Evolutionary conservation across 35 echinoderm and acorn worm species (phyloP), one percentile per base, ranked within the genome.

Genomic region (Patiria miniata): DNA sequence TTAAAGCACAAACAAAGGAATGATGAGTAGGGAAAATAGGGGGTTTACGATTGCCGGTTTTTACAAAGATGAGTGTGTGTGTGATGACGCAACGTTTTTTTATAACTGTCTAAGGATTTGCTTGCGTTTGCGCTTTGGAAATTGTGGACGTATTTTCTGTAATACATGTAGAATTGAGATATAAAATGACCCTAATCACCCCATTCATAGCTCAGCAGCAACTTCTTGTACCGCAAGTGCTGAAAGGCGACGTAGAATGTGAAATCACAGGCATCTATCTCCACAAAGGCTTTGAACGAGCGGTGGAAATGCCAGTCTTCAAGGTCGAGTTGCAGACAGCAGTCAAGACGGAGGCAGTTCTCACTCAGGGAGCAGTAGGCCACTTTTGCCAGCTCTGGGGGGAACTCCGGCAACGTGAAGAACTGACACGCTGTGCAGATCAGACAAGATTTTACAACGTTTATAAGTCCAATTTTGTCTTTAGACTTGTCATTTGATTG

Each of bases 221-320:
- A 61, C 30, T 86, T 39, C 0, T 40, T 58, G 40, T 77, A 86
- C 36, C 28, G 55, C 84, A 86, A 58, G 21, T 26, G 55, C 61
- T 86, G 53, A 86, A 86, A 86, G 34, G 53, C 58, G 40, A 86
- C 61, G 29, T 36, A 32, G 34, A 86, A 76, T 2, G 84, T 50
- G 59, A 86, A 86, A 32, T 86, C 53, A 86, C 84, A 86, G 19
- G 84, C 53, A 77, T 86, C 61, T 39, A 86, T 2, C 16, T 86
- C 84, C 34, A 86, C 1, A n/a, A 86, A 86, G 36, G 84, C 65
- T 29, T 58, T 17, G 61, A 86, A 86, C 3, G 84, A 76, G 10
- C 65, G 84, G 34, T 8, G 12, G 61, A 86, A 86, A 8, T 33
- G 6, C 0, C 8, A 17, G 36, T 9, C 14, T 32, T 73, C 0